Evolutionary conservation across 1,140 invertebrate genomes (phyloP).

Genomic region (Euglossa dilemma): DNA sequence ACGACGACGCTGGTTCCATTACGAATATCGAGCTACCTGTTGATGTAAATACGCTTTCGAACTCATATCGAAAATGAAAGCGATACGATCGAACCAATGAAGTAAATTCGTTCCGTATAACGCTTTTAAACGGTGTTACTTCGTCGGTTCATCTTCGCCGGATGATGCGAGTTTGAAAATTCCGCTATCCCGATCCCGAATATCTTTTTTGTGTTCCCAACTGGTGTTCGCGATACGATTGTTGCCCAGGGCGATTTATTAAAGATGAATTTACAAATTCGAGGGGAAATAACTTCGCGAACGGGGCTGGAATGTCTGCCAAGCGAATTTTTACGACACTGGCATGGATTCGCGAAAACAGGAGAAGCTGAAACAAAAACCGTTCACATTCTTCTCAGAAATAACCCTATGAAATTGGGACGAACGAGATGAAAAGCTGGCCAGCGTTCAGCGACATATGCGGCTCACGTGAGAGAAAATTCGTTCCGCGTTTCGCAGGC

Average conservation of each 20-base stretch:
- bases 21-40: conserved; percentile 44
- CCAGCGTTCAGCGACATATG: conserved; percentile 40
- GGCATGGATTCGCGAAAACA: background rate
- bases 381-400: conserved; percentile 51
- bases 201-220: background rate
- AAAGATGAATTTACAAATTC: background rate
- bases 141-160: background rate
- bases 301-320: conserved; percentile 20
- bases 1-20: background rate
- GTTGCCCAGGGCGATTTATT: background rate
- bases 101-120: background rate
- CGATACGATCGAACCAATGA: background rate
- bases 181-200: background rate
- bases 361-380: conserved; percentile 14
- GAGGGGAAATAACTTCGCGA: background rate
- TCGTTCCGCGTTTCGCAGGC: conserved; percentile 2
- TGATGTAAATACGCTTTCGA: background rate
- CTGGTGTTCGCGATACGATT: background rate
- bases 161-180: background rate
- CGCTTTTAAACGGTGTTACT: background rate
- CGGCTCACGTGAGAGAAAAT: conserved; percentile 29
- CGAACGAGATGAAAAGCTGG: conserved; percentile 53
- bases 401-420: conserved; percentile 56
- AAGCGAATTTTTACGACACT: conserved; percentile 29
- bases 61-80: background rate